Percentiles rank a stretch among this genome's conserved stretches.
Evolutionary conservation across 2,113 vertebrate genomes (phyloP).

Genomic region (Podocnemis expansa): DNA sequence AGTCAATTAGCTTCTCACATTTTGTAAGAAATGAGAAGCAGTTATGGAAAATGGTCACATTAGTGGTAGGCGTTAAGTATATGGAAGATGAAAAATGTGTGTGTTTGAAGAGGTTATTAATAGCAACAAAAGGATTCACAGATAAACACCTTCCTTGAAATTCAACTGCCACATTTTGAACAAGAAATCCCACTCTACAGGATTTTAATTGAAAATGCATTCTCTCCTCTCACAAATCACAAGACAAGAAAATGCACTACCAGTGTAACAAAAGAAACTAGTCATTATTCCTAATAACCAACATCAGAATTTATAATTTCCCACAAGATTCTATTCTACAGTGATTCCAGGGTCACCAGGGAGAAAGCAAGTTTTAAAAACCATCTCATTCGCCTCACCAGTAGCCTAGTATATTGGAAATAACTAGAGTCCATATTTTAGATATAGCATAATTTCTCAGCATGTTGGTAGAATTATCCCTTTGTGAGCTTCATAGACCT

Average conservation of each 20-base stretch:
- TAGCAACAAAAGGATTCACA: neutral
- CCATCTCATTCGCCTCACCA: neutral
- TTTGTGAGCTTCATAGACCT: neutral
- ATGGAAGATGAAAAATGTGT: neutral
- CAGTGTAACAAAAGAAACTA: neutral
- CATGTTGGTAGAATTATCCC: neutral
- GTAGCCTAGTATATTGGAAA: neutral
- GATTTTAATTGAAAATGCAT: neutral
- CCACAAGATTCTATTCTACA: neutral
- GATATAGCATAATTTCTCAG: slow-evolving; percentile 32
- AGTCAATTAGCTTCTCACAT: neutral
- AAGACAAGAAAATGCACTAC: neutral
- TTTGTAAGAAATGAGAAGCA: slow-evolving; percentile 24
- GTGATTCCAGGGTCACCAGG: neutral
- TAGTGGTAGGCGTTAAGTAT: neutral
- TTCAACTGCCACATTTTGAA: neutral
- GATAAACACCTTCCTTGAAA: neutral
- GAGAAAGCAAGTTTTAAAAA: neutral
- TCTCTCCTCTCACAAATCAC: neutral
- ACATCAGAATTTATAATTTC: neutral
- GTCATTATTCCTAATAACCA: neutral
- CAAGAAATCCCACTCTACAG: neutral
- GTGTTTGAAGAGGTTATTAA: neutral
- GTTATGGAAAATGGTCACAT: neutral
- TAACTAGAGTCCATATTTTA: neutral